Evolutionary conservation across 2,888 invertebrate species (phyloP), one percentile per base, ranked within the genome.

Genomic region (Cosmia pyralina): DNA sequence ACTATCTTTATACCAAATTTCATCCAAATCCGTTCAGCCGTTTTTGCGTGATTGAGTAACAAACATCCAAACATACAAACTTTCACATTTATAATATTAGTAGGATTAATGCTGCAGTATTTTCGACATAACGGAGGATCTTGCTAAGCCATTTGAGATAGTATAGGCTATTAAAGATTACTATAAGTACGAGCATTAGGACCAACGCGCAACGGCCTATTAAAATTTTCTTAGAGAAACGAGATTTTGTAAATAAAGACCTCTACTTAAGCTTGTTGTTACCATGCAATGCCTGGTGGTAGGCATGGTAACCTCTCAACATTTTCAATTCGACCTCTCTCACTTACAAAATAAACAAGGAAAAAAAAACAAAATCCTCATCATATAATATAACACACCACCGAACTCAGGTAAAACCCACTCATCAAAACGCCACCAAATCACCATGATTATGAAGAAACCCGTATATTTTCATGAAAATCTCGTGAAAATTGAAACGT

Each of bases 401-500:
- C 19, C 28, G n/a, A 59, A 63, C 50, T 50, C 78, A 78, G 82
- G 79, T 79, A 74, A 46, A 66, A 44, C 13, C 67, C 64, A 81
- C 73, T 58, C 77, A 69, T 82, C 78, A 81, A 72, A 78, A 73
- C 70, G 77, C 73, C 50, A 71, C 71, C 71, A 74, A 81, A 81
- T 69, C 73, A 70, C 76, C 75, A 70, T 84, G 84, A 83, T 84
- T 81, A 78, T 72, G 68, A 75, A 81, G 65, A 77, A 82, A 77
- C 72, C 59, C 77, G 66, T 77, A 70, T 57, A 81, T 84, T 81
- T 82, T 77, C 77, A 77, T 68, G 76, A 85, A 85, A 87, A 88
- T 83, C 83, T 82, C 72, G 79, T 87, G 85, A 83, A 88, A 89
- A 90, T 87, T 87, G 87, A 86, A 89, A 87, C 69, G 79, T 84